Percentiles rank a stretch among this genome's conserved stretches.
These are phyloP conservation scores for Zaprionus taronus DNA, from an alignment of 1,140 invertebrate genomes.

Conservation along the genomic window DNA sequence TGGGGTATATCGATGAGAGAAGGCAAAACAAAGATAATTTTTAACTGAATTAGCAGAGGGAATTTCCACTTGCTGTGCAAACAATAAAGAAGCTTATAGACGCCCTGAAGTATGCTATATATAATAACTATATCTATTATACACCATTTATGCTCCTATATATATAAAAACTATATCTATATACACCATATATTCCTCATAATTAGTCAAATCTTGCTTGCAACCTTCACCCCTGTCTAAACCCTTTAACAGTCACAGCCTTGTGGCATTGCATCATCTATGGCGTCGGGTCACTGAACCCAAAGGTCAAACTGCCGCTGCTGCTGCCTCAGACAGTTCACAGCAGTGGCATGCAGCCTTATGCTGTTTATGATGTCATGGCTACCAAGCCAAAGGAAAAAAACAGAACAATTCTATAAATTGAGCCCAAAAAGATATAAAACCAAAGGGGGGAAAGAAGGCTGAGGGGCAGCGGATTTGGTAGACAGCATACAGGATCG, in stretches of 20 bases:
- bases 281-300: conserved; percentile 57
- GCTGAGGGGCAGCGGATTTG: neutral
- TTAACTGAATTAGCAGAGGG: neutral
- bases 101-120: conserved; percentile 12
- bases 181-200: neutral
- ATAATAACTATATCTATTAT: neutral
- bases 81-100: neutral
- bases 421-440: neutral
- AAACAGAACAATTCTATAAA: neutral
- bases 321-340: conserved; percentile 16
- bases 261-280: conserved; percentile 47
- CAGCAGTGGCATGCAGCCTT: conserved; percentile 4
- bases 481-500: neutral
- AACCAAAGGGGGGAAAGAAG: neutral
- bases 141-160: neutral
- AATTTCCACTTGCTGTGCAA: neutral
- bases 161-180: neutral
- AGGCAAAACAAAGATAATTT: neutral
- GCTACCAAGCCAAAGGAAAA: conserved; percentile 30
- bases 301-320: conserved; percentile 62
- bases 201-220: neutral
- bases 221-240: neutral
- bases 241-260: conserved; percentile 17
- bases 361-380: conserved; percentile 64
- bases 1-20: conserved; percentile 8